Percentiles rank a stretch among this genome's conserved stretches.
Conservation (phyloP, 2,888 invertebrate genomes). For the Temnothorax rugatulus region DNA sequence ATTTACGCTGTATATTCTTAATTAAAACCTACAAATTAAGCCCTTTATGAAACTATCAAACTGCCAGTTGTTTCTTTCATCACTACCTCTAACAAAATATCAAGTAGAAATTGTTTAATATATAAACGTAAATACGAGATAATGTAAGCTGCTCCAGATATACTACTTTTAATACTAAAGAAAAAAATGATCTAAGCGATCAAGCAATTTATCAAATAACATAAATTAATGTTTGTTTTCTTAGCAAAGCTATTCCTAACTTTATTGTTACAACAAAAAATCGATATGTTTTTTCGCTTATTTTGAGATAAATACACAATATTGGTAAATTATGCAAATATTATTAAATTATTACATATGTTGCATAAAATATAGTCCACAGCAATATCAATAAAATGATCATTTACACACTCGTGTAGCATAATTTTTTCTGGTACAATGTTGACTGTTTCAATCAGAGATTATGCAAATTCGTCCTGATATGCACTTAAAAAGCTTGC, state of each 20-base stretch:
- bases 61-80: not conserved
- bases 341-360: not conserved
- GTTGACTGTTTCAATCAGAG: slow-evolving; percentile 60
- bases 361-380: not conserved
- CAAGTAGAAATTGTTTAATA: not conserved
- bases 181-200: too few relatives aligned
- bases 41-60: not conserved
- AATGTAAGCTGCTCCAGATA: not conserved
- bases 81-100: slow-evolving; percentile 2
- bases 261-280: not conserved
- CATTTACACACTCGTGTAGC: slow-evolving; percentile 15
- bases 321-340: not conserved
- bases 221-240: not conserved
- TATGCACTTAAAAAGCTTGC: slow-evolving; percentile 61
- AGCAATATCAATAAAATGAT: slow-evolving; percentile 46
- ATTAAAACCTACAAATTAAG: slow-evolving; percentile 47
- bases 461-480: slow-evolving; percentile 75
- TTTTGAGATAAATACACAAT: not conserved
- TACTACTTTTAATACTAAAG: too few relatives aligned
- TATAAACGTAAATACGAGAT: not conserved
- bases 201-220: not conserved
- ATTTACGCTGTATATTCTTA: slow-evolving; percentile 47
- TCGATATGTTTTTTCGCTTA: too few relatives aligned
- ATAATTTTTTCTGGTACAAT: slow-evolving; percentile 44
- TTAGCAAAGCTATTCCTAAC: not conserved